These are phyloP conservation scores for Helostoma temminkii DNA, from an alignment of 2,797 vertebrate species.

Conservation along the genomic window DNA sequence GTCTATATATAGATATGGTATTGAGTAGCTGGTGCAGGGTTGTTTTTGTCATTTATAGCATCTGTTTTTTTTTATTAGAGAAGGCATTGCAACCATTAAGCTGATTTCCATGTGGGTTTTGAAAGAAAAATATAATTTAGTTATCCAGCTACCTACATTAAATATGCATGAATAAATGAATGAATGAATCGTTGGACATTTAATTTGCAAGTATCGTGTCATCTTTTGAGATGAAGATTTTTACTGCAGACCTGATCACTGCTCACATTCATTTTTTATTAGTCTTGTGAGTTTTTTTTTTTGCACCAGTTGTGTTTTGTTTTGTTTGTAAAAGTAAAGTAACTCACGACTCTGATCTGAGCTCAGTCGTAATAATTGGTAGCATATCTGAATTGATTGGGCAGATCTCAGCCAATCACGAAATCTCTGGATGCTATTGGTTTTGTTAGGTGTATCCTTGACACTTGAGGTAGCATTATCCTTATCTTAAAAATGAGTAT, in stretches of 20 bases:
- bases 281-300: slow-evolving; percentile 12
- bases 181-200: too few species aligned
- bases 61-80: slow-evolving; percentile 10
- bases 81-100: neutral
- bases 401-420: slow-evolving; percentile 1
- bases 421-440: neutral
- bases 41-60: slow-evolving; percentile 20
- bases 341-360: slow-evolving; percentile 8
- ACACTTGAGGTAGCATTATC: neutral
- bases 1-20: slow-evolving; percentile 29
- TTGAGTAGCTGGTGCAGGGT: slow-evolving; percentile 4
- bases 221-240: slow-evolving; percentile 31
- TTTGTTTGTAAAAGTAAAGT: neutral
- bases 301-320: slow-evolving; percentile 44
- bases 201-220: too few species aligned
- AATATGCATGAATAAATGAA: too few species aligned
- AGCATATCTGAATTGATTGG: slow-evolving; percentile 14
- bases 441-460: neutral
- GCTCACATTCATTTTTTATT: too few species aligned
- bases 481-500: neutral
- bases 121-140: too few species aligned
- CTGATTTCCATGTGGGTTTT: too few species aligned
- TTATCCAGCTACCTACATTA: too few species aligned
- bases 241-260: too few species aligned
- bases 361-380: slow-evolving; percentile 21